Base-by-base conservation (phyloP, 64 coral and sea anemone genomes). In the Astreopora myriophthalma region DNA sequence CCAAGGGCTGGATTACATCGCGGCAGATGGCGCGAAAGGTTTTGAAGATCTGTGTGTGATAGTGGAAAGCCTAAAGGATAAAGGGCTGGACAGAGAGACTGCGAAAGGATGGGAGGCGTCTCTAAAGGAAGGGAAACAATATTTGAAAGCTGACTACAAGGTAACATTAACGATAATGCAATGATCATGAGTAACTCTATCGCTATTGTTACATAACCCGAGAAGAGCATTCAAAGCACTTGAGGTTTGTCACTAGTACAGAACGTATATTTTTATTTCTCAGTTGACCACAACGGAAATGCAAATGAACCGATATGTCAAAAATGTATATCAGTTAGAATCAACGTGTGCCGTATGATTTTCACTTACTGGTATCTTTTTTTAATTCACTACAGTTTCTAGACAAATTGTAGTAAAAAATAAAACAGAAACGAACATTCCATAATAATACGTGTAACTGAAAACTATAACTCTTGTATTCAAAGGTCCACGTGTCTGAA, bases 401-500 rank as follows among this genome's bases (percentile, higher is more conserved):
- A 63, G 58, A 58, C 5, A 62, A 13, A 62, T 55, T 58, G 52
- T 22, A 1, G 12, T 8, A 23, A 26, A 23, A 66, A 66, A 60
- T 14, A 19, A 14, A 60, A 60, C 20, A 60, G 16, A 14, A 60
- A 22, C 14, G 20, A 60, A 17, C 55, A 60, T 60, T 60, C 14
- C 39, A 60, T 60, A 60, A 60, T 60, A 6, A 60, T 60, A 66
- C 20, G 1, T 5, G 0, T 66, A 11, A 26, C 20, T 42, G 39
- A 42, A 42, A 42, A 42, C 62, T 66, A 23, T 23, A 66, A 23
- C 6, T 66, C 32, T 26, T 51, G 20, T 13, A 25, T 69, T 61
- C 30, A 5, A 40, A 90, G 88, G 88, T 90, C 42, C 88, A 90
- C 22, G 74, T 90, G 27, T 38, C 88, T 28, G 73, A 68, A 16